Conservation (phyloP, 2,113 vertebrate species). For the Dipodomys spectabilis region DNA sequence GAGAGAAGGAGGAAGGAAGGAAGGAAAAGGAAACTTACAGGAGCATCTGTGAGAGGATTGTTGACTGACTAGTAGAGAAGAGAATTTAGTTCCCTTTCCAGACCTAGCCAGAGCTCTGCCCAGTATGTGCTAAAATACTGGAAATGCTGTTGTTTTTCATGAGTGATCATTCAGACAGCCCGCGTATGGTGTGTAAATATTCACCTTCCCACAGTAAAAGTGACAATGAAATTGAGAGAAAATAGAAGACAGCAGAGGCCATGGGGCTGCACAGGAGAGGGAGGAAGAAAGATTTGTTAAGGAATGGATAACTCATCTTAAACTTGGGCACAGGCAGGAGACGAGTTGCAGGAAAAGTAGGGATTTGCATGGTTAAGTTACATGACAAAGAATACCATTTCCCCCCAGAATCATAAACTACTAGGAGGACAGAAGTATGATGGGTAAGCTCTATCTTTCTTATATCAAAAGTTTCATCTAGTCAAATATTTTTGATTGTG, state of each 20-base stretch:
- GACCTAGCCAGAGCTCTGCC: background rate
- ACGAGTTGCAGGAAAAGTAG: background rate
- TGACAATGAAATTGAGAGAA: background rate
- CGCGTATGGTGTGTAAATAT: background rate
- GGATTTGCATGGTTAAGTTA: conserved; percentile 4
- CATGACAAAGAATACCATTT: background rate
- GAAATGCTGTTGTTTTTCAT: background rate
- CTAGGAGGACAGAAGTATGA: background rate
- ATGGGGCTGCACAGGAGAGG: background rate
- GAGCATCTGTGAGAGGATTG: background rate
- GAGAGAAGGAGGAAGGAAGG: too few relatives aligned
- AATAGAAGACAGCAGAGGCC: background rate
- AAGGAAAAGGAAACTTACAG: background rate
- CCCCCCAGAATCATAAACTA: background rate
- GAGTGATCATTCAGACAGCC: background rate
- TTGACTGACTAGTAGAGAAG: background rate
- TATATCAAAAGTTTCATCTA: background rate
- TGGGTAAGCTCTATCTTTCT: background rate
- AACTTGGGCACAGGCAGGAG: background rate
- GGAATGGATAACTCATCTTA: background rate
- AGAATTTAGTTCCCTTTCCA: background rate
- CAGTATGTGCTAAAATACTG: fast-evolving
- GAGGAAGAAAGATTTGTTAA: background rate
- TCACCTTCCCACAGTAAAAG: background rate
- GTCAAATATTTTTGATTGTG: background rate